Conservation (phyloP, 1,140 invertebrate genomes). For the Drosophila quadrilineata region DNA sequence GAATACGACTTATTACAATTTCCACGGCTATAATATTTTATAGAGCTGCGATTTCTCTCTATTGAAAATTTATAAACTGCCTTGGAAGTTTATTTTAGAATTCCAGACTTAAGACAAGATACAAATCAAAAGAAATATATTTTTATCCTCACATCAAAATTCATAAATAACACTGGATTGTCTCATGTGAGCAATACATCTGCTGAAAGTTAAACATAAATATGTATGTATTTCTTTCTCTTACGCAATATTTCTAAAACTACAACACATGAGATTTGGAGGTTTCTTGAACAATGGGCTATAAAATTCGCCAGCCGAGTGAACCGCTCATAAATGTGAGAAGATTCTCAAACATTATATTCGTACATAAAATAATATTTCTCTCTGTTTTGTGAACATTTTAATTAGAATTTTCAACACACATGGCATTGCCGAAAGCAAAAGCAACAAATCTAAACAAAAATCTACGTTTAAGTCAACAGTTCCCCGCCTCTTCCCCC, state of each 20-base stretch:
- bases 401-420: constrained; percentile 54
- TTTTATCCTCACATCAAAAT: no score
- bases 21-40: no score
- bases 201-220: no score
- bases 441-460: no score
- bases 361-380: constrained; percentile 1
- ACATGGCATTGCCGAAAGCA: constrained; percentile 8
- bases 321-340: constrained; percentile 36
- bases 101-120: no score
- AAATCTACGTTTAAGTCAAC: constrained; percentile 14
- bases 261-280: constrained; percentile 16
- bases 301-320: constrained; percentile 22
- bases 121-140: no score
- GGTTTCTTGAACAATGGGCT: constrained; percentile 22
- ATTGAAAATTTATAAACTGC: no score
- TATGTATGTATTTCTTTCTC: neutral
- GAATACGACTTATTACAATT: no score
- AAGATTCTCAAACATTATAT: constrained; percentile 29
- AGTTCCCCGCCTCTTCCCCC: neutral
- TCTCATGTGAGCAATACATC: no score
- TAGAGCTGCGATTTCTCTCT: no score
- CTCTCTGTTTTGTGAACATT: constrained; percentile 28
- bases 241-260: constrained; percentile 11
- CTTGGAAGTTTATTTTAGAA: no score
- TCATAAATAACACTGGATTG: no score